Evolutionary conservation across 2,888 invertebrate genomes (phyloP).

Genomic region (Orthonychiurus folsomi): DNA sequence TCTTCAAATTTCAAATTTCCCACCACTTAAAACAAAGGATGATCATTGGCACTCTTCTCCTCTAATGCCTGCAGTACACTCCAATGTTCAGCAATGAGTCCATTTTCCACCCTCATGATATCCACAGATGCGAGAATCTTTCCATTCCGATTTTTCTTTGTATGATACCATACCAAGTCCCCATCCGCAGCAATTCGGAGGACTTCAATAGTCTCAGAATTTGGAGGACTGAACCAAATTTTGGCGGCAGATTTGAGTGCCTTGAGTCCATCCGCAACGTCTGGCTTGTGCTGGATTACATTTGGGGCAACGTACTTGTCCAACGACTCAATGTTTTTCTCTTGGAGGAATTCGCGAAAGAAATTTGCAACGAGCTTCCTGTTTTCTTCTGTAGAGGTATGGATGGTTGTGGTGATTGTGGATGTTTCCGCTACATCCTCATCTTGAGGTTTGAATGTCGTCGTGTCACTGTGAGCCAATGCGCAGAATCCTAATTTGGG

Average conservation of each 20-base stretch:
- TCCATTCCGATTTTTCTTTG: not conserved
- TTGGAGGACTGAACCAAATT: not conserved
- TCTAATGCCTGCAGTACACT: not conserved
- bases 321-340: not conserved
- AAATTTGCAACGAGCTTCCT: too few species aligned
- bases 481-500: too few species aligned
- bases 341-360: too few species aligned
- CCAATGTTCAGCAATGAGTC: not conserved
- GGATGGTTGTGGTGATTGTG: too few species aligned
- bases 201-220: not conserved
- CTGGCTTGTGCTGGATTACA: not conserved
- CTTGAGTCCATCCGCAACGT: not conserved
- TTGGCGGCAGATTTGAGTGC: not conserved
- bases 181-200: not conserved
- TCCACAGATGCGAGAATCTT: not conserved
- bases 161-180: not conserved
- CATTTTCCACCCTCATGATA: not conserved
- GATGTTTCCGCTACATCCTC: too few species aligned
- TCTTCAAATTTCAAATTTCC: too few species aligned
- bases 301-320: not conserved
- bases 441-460: too few species aligned
- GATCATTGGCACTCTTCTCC: too few species aligned
- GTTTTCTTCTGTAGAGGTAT: too few species aligned
- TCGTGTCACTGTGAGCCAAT: too few species aligned
- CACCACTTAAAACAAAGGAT: too few species aligned